Evolutionary conservation across 2,113 vertebrate genomes (phyloP).

Genomic region (Aegotheles bennettii): DNA sequence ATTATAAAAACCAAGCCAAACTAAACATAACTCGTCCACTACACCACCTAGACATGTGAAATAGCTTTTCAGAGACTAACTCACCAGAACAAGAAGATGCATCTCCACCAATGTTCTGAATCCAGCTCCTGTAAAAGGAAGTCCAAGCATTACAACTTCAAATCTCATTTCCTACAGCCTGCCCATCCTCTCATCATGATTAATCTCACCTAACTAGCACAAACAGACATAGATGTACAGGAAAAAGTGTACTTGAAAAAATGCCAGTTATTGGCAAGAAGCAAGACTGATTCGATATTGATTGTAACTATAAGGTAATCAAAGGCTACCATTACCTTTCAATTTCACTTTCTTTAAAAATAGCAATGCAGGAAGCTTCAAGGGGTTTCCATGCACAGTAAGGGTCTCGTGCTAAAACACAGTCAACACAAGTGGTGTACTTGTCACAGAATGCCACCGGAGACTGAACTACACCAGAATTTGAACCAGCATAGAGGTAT

Average conservation of each 20-base stretch:
- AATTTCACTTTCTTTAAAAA: constrained; percentile 58
- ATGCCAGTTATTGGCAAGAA: neutral
- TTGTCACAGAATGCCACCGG: constrained; percentile 88
- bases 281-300: neutral
- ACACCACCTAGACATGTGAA: neutral
- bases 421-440: constrained; percentile 84
- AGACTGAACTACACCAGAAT: constrained; percentile 88
- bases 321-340: constrained; percentile 60
- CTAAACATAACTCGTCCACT: neutral
- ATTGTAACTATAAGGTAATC: accelerated
- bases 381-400: constrained; percentile 89
- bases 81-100: constrained; percentile 81
- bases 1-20: neutral
- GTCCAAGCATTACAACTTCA: neutral
- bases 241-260: neutral
- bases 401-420: constrained; percentile 89
- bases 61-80: neutral
- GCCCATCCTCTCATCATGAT: neutral
- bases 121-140: constrained; percentile 76
- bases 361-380: constrained; percentile 69
- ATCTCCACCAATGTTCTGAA: constrained; percentile 88
- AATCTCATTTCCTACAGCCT: neutral
- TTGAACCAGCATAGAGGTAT: constrained; percentile 87
- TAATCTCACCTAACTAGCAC: neutral
- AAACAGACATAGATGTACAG: neutral